A percentile compares a stretch with the other conserved stretches of the same genome.
Conservation (phyloP, 2,888 invertebrate species). For the Drosophila algonquin region DNA sequence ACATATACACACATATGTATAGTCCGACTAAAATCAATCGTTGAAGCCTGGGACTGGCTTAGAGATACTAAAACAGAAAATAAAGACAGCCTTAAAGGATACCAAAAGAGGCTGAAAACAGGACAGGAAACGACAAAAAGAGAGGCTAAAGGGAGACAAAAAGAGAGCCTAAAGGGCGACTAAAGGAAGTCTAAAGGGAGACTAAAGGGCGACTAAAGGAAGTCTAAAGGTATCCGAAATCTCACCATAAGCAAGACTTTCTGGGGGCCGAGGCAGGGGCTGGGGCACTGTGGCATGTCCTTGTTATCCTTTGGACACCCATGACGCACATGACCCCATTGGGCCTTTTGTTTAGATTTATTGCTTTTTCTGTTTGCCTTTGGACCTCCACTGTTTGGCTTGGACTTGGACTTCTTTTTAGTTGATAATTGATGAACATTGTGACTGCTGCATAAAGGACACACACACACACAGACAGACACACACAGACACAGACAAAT, state of each 20-base stretch:
- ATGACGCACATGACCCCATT: slow-evolving; percentile 29
- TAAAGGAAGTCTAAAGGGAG: too few species aligned
- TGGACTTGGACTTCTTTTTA: slow-evolving; percentile 43
- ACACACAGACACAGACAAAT: slow-evolving; percentile 8
- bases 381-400: slow-evolving; percentile 22
- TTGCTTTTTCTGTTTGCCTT: slow-evolving; percentile 54
- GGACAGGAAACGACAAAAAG: too few species aligned
- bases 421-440: slow-evolving; percentile 76
- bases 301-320: slow-evolving; percentile 13
- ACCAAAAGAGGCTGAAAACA: neutral
- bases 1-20: too few species aligned
- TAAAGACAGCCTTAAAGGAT: neutral
- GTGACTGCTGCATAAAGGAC: slow-evolving; percentile 45
- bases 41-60: too few species aligned
- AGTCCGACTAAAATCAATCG: too few species aligned
- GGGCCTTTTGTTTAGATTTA: slow-evolving; percentile 71
- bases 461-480: slow-evolving; percentile 13
- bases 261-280: slow-evolving; percentile 7
- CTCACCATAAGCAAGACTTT: slow-evolving; percentile 39
- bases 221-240: slow-evolving; percentile 8
- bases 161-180: too few species aligned
- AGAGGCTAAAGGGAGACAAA: too few species aligned
- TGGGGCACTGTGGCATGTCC: slow-evolving; percentile 17
- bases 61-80: neutral
- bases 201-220: too few species aligned